A percentile compares a stretch with the other conserved stretches of the same genome.
These are phyloP conservation scores for Chauna torquata DNA, from an alignment of 2,113 vertebrate genomes.

Conservation along the genomic window DNA sequence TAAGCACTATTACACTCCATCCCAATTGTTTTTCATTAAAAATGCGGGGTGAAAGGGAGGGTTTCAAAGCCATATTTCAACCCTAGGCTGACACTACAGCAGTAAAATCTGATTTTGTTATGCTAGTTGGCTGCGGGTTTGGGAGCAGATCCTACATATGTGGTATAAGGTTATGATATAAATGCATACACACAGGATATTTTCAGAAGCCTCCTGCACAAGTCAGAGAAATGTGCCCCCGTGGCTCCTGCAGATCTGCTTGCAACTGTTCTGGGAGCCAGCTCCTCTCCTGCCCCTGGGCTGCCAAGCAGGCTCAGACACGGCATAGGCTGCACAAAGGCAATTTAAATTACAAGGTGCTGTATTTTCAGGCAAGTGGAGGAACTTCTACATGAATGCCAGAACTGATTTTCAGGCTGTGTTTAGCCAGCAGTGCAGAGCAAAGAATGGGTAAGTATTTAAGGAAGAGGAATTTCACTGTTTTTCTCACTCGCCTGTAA, in stretches of 20 bases:
- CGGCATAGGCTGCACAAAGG: background rate
- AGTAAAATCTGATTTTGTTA: conserved; percentile 68
- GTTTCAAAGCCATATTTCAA: conserved; percentile 71
- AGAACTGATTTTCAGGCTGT: conserved; percentile 23
- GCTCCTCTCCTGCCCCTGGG: conserved; percentile 3
- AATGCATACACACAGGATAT: conserved; percentile 12
- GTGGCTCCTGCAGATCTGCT: rapidly evolving
- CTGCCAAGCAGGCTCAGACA: background rate
- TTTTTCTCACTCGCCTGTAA: background rate
- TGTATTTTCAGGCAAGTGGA: conserved; percentile 36
- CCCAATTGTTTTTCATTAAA: conserved; percentile 59
- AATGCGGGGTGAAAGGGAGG: conserved; percentile 41
- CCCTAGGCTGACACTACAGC: conserved; percentile 52
- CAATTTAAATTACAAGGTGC: conserved; percentile 47
- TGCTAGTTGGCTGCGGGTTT: conserved; percentile 61
- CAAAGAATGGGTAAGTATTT: background rate
- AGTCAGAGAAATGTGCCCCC: background rate
- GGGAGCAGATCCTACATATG: conserved; percentile 51
- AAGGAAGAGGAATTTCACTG: background rate
- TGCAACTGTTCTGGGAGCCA: background rate
- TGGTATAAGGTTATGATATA: conserved; percentile 35
- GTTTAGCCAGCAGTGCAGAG: background rate
- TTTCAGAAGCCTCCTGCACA: conserved; percentile 46
- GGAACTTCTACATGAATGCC: conserved; percentile 6
- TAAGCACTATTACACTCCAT: conserved; percentile 55